phyloP scores from a whole-genome alignment of 2,797 vertebrate genomes.

The Notolepis coatsorum region DNA sequence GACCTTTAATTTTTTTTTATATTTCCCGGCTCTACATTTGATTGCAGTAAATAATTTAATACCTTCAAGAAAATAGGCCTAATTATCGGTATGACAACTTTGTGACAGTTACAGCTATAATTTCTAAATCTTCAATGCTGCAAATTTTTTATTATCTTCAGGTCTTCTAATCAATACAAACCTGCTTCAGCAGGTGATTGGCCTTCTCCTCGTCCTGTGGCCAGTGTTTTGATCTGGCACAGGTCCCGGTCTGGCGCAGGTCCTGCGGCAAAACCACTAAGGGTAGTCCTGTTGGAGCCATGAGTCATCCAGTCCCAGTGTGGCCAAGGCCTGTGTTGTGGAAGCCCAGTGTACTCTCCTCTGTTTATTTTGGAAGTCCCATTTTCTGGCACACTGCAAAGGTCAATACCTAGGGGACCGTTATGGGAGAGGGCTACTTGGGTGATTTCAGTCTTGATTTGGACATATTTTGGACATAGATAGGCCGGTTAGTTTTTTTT shows the following conservation, averaged over 20 bases:
- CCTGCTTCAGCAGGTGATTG: not conserved
- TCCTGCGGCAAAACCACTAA: constrained; percentile 18
- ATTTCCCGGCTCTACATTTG: no score
- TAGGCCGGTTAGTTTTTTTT: not conserved
- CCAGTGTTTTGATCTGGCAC: not conserved
- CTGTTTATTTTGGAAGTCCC: constrained; percentile 62
- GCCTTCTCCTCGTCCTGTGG: constrained; percentile 11
- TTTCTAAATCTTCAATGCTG: no score
- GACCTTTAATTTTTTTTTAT: no score
- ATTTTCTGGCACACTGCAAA: constrained; percentile 43
- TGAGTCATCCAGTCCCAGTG: constrained; percentile 19
- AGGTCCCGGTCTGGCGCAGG: not conserved
- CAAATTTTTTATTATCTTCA: no score
- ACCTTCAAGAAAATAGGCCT: no score
- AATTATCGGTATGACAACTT: no score
- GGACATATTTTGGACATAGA: constrained; percentile 41
- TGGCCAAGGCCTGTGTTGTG: constrained; percentile 37
- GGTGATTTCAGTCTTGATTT: constrained; percentile 51
- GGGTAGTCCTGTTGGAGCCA: constrained; percentile 11
- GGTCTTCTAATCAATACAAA: no score
- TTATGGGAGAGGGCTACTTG: constrained; percentile 24
- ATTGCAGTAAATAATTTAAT: no score
- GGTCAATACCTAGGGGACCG: constrained; percentile 44
- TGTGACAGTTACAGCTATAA: no score
- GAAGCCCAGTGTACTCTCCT: constrained; percentile 47